Base-by-base conservation (phyloP, 1,140 invertebrate species). In the Dendroctonus ponderosae region DNA sequence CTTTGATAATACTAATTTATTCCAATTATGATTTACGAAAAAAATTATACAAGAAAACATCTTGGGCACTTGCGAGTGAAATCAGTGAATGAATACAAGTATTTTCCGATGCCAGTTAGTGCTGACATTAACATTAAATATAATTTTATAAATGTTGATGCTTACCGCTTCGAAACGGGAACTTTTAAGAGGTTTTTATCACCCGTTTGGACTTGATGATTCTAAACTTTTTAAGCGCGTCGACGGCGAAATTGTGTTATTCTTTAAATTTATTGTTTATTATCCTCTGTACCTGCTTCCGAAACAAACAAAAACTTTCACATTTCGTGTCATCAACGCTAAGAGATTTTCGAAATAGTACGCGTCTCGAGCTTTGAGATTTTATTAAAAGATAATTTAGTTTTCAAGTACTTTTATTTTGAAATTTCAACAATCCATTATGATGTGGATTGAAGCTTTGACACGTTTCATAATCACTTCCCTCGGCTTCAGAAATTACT, bases 211-310 rank as follows among this genome's bases (percentile, higher is more conserved):
- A 39, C 52, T 40, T 39, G 15, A 39, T 39, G 52, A 54, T 54
- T 37, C 40, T 39, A 9, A 58, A 58, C 56, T 58, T 58, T 58
- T 58, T 58, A 58, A 58, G 56, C 56, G 26, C 26, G 56, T 40
- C 56, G 12, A 26, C n/a, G 15, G 9, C 12, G 41, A 58, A 58
- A 58, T 58, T 58, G 56, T 44, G 56, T 58, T 58, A 58, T 44
- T 58, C 42, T 58, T 58, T 43, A 42, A 26, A 58, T 58, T 58
- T 58, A 58, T 58, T 58, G 56, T 58, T 58, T 58, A 58, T 58
- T 58, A 58, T 58, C 12, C 56, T 58, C 7, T 14, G 37, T 40
- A 44, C 56, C 42, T 58, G 39, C 39, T 58, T 58, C 52, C 11
- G n/a, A 11, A 54, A 44, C 56, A 58, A 58, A 58, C 52, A 58